Evolutionary conservation across 2,888 invertebrate genomes (phyloP).

Genomic region (Alviniconcha strummeri): DNA sequence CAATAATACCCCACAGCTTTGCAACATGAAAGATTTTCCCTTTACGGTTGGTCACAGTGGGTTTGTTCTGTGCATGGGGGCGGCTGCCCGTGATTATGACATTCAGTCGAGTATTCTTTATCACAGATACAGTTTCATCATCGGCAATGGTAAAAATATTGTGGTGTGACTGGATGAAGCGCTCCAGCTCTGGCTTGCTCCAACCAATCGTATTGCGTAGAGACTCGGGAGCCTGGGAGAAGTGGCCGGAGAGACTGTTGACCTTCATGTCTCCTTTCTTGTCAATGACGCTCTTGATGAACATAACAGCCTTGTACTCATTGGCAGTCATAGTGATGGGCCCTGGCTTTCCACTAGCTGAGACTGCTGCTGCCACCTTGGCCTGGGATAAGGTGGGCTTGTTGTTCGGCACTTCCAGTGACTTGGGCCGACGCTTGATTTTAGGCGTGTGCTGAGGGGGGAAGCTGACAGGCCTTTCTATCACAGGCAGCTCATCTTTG

Average conservation of each 20-base stretch:
- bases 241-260: slow-evolving; percentile 65
- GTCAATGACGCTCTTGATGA: slow-evolving; percentile 71
- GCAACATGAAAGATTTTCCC: slow-evolving; percentile 73
- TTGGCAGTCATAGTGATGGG: slow-evolving; percentile 73
- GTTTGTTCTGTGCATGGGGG: slow-evolving; percentile 58
- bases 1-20: slow-evolving; percentile 74
- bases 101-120: slow-evolving; percentile 70
- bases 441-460: slow-evolving; percentile 53
- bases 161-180: slow-evolving; percentile 68
- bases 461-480: slow-evolving; percentile 23
- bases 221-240: slow-evolving; percentile 70
- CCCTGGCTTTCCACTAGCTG: slow-evolving; percentile 56
- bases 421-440: slow-evolving; percentile 60
- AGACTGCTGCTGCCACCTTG: slow-evolving; percentile 41
- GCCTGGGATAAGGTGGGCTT: slow-evolving; percentile 51
- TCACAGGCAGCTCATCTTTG: slow-evolving; percentile 49
- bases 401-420: slow-evolving; percentile 53
- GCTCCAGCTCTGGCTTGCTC: slow-evolving; percentile 70
- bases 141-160: slow-evolving; percentile 70
- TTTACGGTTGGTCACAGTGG: slow-evolving; percentile 66
- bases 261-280: slow-evolving; percentile 69
- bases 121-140: slow-evolving; percentile 68
- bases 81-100: slow-evolving; percentile 72
- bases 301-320: slow-evolving; percentile 74
- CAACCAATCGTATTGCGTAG: slow-evolving; percentile 71